Conservation (phyloP, 2,888 invertebrate species). For the Thecocarcelia acutangulata region DNA sequence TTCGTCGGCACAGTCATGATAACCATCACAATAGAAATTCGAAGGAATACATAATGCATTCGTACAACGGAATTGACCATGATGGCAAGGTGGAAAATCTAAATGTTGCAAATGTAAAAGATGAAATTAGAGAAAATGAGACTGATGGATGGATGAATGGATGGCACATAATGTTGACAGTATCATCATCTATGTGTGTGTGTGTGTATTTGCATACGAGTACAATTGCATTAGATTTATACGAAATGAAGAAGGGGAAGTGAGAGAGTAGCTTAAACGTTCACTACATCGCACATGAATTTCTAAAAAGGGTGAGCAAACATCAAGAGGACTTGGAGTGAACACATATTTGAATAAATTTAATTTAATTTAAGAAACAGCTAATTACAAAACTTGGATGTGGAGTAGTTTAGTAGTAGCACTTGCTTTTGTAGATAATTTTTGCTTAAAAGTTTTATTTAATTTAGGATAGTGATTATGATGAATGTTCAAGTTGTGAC, state of each 20-base stretch:
- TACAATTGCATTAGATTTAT: slow-evolving; percentile 13
- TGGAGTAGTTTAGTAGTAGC: too few species aligned
- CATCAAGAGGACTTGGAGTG: slow-evolving; percentile 12
- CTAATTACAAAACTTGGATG: background rate
- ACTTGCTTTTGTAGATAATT: too few species aligned
- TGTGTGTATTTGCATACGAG: too few species aligned
- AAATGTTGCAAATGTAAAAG: slow-evolving; percentile 66
- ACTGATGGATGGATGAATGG: slow-evolving; percentile 13
- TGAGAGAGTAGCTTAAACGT: slow-evolving; percentile 1
- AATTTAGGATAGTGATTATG: too few species aligned
- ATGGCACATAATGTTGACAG: slow-evolving; percentile 18
- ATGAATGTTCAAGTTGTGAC: too few species aligned
- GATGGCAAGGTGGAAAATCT: slow-evolving; percentile 94
- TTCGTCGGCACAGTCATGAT: slow-evolving; percentile 95
- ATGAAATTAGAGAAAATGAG: background rate
- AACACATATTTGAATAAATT: background rate
- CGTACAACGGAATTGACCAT: slow-evolving; percentile 95
- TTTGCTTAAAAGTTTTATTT: too few species aligned
- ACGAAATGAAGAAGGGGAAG: background rate
- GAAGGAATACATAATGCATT: slow-evolving; percentile 96
- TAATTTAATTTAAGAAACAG: background rate
- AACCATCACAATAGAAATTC: slow-evolving; percentile 90
- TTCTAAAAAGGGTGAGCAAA: background rate
- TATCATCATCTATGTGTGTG: slow-evolving; percentile 27
- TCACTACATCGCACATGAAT: slow-evolving; percentile 16